Evolutionary conservation across 2,113 vertebrate genomes (phyloP).

Genomic region (Callaeas wilsoni): DNA sequence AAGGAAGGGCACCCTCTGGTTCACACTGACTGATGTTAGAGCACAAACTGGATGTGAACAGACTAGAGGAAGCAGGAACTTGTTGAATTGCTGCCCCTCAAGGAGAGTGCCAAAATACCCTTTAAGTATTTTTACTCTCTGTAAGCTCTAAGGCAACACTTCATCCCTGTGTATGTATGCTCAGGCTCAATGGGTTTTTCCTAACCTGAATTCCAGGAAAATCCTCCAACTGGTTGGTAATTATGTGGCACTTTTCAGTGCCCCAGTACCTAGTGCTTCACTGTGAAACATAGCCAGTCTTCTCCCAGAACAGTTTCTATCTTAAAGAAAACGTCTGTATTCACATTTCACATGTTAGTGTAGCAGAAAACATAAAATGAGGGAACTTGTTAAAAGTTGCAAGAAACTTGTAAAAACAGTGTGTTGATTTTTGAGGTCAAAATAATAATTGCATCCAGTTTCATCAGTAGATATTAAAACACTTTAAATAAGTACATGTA

Average conservation of each 20-base stretch:
- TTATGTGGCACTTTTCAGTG: background rate
- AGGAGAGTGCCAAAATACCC: background rate
- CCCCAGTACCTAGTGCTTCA: background rate
- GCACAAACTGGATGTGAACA: background rate
- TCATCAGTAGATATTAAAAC: background rate
- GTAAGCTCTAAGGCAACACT: background rate
- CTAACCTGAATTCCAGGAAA: background rate
- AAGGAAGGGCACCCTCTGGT: background rate
- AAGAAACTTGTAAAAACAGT: background rate
- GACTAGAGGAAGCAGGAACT: background rate
- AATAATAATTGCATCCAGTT: background rate
- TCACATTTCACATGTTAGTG: background rate
- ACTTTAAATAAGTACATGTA: background rate
- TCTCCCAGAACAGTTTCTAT: background rate
- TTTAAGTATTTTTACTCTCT: background rate
- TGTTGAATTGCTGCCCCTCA: background rate
- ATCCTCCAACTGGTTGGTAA: background rate
- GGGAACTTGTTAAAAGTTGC: background rate
- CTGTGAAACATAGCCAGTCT: background rate
- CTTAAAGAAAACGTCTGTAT: background rate
- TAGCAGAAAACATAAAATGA: background rate
- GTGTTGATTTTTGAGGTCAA: background rate
- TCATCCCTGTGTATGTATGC: rapidly evolving
- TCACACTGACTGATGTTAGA: slow-evolving; percentile 22
- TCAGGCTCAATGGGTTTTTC: background rate